A percentile compares a stretch with the other conserved stretches of the same genome.
Conservation (phyloP, 2,888 invertebrate species). For the Melangyna quadrimaculata region DNA sequence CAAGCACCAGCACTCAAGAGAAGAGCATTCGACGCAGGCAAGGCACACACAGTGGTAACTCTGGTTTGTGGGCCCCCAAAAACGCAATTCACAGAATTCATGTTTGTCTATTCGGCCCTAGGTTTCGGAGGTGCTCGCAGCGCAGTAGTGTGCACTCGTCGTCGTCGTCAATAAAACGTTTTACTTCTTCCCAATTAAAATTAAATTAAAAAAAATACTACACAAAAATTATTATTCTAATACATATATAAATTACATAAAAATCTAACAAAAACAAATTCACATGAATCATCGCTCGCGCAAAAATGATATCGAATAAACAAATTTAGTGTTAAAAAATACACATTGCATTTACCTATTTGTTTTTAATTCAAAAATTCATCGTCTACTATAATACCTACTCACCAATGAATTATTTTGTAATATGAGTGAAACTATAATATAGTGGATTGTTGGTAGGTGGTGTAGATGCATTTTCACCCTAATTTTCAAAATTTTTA, state of each 20-base stretch:
- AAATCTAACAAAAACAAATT: slow-evolving; percentile 46
- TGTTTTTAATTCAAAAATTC: slow-evolving; percentile 26
- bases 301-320: slow-evolving; percentile 68
- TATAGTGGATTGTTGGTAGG: slow-evolving; percentile 53
- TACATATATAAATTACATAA: slow-evolving; percentile 33
- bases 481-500: slow-evolving; percentile 54
- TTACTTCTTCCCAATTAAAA: slow-evolving; percentile 74
- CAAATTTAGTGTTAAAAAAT: slow-evolving; percentile 55
- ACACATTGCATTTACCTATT: slow-evolving; percentile 43
- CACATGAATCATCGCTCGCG: slow-evolving; percentile 37
- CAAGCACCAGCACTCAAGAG: slow-evolving; percentile 56
- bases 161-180: slow-evolving; percentile 75
- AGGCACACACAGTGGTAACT: slow-evolving; percentile 70
- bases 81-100: slow-evolving; percentile 81
- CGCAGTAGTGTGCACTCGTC: slow-evolving; percentile 80
- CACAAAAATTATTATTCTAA: slow-evolving; percentile 45
- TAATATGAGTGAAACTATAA: slow-evolving; percentile 51
- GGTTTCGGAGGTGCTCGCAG: slow-evolving; percentile 82
- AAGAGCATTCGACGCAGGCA: slow-evolving; percentile 69
- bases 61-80: slow-evolving; percentile 77
- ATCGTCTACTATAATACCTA: not conserved
- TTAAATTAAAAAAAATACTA: slow-evolving; percentile 54
- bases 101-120: slow-evolving; percentile 81
- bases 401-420: slow-evolving; percentile 23
- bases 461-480: slow-evolving; percentile 68